Base-by-base conservation (phyloP, 2,797 vertebrate species). In the Enoplosus armatus region DNA sequence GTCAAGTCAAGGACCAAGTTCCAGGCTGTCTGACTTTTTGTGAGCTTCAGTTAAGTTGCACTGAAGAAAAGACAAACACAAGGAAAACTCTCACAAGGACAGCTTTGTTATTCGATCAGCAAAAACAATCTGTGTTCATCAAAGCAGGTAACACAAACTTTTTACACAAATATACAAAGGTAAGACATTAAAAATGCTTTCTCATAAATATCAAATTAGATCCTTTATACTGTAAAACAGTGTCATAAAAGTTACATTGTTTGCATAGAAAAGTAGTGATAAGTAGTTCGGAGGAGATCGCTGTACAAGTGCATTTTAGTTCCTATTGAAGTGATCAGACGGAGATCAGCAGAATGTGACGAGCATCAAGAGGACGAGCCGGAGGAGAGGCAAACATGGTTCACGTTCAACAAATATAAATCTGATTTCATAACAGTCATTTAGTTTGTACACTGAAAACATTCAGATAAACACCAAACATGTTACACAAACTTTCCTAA, bases 211-310 rank as follows among this genome's bases (percentile, higher is more conserved):
- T 74, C 94, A 97, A 97, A 97, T 97, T 96, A 97, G 95, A 97
- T 95, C 85, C 68, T 91, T 87, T 95, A 95, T 77, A 71, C 75
- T 96, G 95, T 95, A 95, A 95, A 96, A 95, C 94, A 90, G 93
- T 92, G 94, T 86, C 90, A 92, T 90, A 91, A 92, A 92, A 91
- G 94, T 94, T 89, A 92, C 88, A 88, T 90, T 91, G 89, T 89
- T 96, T 98, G 96, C 98, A 98, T 98, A 98, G 97, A 97, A 96
- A 96, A 96, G 96, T 96, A 97, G 95, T 96, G 95, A 96, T 83
- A 90, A 82, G 71, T 68, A 74, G 56, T 73, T 67, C 31, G 73
- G 54, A 87, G 79, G 68, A 64, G 39, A 65, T 53, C 47, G 20
- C 31, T 64, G 58, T 72, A 90, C 79, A 86, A 92, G 92, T 93